Conservation (phyloP, 2,888 invertebrate genomes). For the Mimachlamys varia region DNA sequence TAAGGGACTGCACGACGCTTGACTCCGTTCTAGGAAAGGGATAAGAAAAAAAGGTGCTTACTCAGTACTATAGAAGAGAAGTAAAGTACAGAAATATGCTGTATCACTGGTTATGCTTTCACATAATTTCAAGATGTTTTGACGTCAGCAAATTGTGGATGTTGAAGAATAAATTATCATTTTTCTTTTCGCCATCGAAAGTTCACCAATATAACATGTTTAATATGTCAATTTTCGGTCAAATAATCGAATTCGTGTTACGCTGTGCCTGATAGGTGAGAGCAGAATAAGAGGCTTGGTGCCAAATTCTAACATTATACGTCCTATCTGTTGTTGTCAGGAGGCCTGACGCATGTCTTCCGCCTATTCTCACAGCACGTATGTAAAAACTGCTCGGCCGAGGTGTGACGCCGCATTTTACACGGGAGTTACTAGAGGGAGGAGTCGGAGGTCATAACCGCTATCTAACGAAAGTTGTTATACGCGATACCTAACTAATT, state of each 20-base stretch:
- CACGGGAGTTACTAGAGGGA: neutral
- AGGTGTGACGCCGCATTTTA: slow-evolving; percentile 3
- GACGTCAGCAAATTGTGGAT: too few species aligned
- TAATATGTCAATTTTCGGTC: neutral
- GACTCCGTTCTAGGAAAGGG: too few species aligned
- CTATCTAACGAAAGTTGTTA: neutral
- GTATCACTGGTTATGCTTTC: too few species aligned
- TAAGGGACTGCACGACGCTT: too few species aligned
- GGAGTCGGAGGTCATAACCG: neutral
- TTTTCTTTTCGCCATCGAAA: too few species aligned
- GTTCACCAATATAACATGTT: too few species aligned
- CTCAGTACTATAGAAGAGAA: too few species aligned
- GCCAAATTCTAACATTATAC: neutral
- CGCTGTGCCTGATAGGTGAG: neutral
- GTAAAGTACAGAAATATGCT: too few species aligned
- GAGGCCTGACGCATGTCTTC: neutral
- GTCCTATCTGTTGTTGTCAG: neutral
- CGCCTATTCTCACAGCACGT: neutral
- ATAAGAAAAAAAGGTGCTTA: too few species aligned
- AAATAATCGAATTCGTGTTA: neutral
- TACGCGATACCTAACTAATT: neutral
- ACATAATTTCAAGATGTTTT: too few species aligned
- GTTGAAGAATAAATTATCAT: too few species aligned
- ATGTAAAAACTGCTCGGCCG: neutral
- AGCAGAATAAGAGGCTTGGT: neutral